These are phyloP conservation scores for Regulus satrapa DNA, from an alignment of 2,113 vertebrate genomes.

Conservation along the genomic window DNA sequence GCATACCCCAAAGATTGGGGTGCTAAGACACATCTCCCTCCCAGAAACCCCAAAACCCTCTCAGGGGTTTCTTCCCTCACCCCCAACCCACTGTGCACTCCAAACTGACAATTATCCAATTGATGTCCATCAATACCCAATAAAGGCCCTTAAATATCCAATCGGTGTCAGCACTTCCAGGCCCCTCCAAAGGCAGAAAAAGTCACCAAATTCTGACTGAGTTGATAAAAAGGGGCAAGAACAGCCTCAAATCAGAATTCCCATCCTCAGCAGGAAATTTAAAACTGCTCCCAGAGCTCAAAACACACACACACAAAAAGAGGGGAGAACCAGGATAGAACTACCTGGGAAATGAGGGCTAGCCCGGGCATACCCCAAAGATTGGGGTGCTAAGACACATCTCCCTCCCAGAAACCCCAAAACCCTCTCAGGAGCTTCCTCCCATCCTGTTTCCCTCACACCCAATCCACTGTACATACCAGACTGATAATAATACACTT, in stretches of 20 bases:
- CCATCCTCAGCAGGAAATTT: neutral
- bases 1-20: fast-evolving
- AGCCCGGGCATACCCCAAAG: fast-evolving
- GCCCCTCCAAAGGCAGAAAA: neutral
- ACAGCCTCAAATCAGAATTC: neutral
- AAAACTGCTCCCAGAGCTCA: neutral
- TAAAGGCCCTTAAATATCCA: neutral
- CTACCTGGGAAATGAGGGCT: fast-evolving
- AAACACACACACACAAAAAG: no score
- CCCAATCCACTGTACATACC: fast-evolving
- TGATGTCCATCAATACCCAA: neutral
- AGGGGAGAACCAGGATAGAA: no score
- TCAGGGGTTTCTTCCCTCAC: no score
- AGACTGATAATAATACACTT: no score
- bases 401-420: neutral
- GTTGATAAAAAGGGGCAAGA: neutral
- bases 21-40: fast-evolving
- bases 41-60: neutral
- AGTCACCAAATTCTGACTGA: no score
- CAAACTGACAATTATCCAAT: no score
- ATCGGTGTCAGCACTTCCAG: no score
- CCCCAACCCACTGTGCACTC: neutral
- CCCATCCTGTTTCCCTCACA: fast-evolving
- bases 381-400: fast-evolving
- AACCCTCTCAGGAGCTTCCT: fast-evolving